Evolutionary conservation across 1,140 invertebrate genomes (phyloP).

Genomic region (Formica exsecta): DNA sequence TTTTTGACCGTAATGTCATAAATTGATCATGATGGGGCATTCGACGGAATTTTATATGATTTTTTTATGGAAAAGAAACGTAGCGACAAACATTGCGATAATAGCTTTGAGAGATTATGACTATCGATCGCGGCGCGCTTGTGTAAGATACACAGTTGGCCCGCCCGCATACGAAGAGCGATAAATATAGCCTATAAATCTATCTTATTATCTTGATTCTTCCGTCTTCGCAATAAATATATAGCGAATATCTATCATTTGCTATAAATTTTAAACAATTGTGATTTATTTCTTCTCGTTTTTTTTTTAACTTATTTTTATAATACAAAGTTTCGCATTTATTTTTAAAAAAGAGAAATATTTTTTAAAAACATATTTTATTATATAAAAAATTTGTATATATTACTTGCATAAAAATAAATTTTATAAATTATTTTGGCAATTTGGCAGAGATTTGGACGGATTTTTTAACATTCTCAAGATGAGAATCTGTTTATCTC

Average conservation of each 20-base stretch:
- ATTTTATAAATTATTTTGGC: neutral
- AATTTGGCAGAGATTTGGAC: neutral
- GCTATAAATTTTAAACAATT: slow-evolving; percentile 11
- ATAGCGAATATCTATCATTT: neutral
- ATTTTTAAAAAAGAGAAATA: neutral
- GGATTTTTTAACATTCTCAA: neutral
- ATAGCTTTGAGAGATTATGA: neutral
- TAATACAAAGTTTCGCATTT: neutral
- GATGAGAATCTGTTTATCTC: neutral
- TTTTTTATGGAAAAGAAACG: neutral
- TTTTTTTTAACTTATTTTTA: neutral
- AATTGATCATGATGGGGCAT: neutral
- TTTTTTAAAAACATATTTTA: neutral
- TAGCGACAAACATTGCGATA: neutral
- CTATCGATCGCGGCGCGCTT: slow-evolving; percentile 5
- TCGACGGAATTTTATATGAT: neutral
- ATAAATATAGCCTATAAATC: slow-evolving; percentile 28
- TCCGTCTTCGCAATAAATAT: slow-evolving; percentile 9
- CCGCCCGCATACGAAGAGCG: neutral
- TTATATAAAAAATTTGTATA: neutral
- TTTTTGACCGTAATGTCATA: neutral
- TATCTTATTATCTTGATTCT: slow-evolving; percentile 22
- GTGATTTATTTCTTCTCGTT: neutral
- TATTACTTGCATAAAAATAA: too few relatives aligned
- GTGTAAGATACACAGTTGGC: slow-evolving; percentile 18